Conservation (phyloP, 2,113 vertebrate genomes). For the Turdus rufiventris region DNA sequence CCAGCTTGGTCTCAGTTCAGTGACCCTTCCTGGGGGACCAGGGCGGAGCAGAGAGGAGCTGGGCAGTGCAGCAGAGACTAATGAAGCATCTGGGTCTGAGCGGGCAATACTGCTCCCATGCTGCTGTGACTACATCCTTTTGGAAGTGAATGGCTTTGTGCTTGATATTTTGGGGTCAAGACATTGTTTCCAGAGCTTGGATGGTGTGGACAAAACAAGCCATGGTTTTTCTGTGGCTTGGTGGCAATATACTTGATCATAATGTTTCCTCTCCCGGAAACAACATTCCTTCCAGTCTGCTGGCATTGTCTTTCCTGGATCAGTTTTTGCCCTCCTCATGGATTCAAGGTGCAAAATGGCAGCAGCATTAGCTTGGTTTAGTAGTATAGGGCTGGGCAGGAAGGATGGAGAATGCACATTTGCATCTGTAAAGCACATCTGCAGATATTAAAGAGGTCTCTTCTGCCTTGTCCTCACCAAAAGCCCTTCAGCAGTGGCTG, state of each 20-base stretch:
- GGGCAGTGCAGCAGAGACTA: not conserved
- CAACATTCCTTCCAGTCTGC: not conserved
- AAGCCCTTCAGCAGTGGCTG: not conserved
- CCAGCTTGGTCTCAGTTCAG: not conserved
- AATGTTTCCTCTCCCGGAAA: not conserved
- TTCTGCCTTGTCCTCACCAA: not conserved
- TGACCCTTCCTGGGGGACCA: not conserved
- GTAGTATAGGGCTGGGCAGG: not conserved
- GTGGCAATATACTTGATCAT: not conserved
- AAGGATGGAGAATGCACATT: not conserved
- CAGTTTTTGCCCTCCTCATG: accelerated
- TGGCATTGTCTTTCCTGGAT: not conserved
- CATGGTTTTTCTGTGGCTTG: not conserved
- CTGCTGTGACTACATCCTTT: not conserved
- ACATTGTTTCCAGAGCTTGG: not conserved
- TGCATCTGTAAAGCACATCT: not conserved
- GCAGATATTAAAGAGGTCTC: not conserved
- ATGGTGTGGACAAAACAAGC: not conserved
- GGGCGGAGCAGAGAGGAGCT: accelerated
- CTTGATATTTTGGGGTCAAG: not conserved
- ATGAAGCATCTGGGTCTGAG: not conserved
- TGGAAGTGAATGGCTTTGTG: not conserved
- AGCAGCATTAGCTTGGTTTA: not conserved
- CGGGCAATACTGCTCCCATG: not conserved
- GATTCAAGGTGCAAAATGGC: not conserved